phyloP scores from a whole-genome alignment of 2,888 invertebrate genomes.

The Phaedon cochleariae region DNA sequence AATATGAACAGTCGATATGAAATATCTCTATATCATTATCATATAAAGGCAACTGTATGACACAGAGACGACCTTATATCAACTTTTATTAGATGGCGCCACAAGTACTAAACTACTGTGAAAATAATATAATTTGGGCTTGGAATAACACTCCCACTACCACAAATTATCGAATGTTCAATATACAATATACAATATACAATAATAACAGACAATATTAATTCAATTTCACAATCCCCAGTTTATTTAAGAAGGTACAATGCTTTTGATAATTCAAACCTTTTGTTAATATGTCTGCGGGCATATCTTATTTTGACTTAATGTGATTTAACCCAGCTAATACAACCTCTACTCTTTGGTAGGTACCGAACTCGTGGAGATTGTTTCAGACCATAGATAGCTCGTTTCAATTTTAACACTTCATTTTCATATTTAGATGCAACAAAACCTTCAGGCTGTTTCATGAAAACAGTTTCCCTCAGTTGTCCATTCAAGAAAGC shows the following conservation, averaged over 20 bases:
- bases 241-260: not conserved
- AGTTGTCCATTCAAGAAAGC: not conserved
- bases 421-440: not conserved
- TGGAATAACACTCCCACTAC: too few relatives aligned
- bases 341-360: not conserved
- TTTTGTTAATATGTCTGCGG: conserved; percentile 16
- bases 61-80: too few relatives aligned
- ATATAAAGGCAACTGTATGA: too few relatives aligned
- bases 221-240: not conserved
- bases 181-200: too few relatives aligned
- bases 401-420: conserved; percentile 22
- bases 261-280: conserved; percentile 4
- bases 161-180: too few relatives aligned
- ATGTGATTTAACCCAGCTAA: not conserved
- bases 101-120: too few relatives aligned
- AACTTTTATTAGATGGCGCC: too few relatives aligned
- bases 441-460: not conserved
- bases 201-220: not conserved
- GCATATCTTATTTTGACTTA: not conserved
- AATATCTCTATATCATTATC: too few relatives aligned
- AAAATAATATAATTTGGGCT: too few relatives aligned
- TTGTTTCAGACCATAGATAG: conserved; percentile 36
- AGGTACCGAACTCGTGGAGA: conserved; percentile 5
- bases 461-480: not conserved
- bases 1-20: too few relatives aligned